Conservation (phyloP, 2,113 vertebrate species). For the Naja naja region DNA sequence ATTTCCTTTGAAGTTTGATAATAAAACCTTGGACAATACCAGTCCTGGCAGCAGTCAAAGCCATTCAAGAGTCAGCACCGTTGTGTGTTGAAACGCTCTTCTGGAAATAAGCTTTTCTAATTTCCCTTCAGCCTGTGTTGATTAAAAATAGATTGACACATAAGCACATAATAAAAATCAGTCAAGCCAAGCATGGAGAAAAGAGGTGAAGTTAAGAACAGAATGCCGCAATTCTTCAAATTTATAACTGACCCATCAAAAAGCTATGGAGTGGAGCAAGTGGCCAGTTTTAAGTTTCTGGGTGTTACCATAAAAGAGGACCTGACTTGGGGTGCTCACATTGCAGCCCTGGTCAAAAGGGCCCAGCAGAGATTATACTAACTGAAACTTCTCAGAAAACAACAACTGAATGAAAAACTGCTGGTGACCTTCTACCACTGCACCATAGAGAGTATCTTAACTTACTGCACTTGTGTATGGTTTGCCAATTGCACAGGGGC, state of each 20-base stretch:
- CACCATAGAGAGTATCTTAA: too few relatives aligned
- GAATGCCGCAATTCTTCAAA: neutral
- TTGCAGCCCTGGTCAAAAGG: too few relatives aligned
- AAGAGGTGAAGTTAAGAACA: neutral
- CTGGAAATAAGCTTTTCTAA: neutral
- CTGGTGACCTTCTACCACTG: too few relatives aligned
- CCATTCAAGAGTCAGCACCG: neutral
- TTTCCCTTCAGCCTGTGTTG: neutral
- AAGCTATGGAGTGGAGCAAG: neutral
- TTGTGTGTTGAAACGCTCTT: neutral
- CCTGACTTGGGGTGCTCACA: too few relatives aligned
- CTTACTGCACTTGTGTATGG: too few relatives aligned
- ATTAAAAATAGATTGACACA: neutral
- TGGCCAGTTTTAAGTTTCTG: too few relatives aligned
- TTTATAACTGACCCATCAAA: neutral
- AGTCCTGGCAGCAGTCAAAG: neutral
- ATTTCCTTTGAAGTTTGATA: conserved; percentile 5
- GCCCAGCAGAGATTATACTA: too few relatives aligned
- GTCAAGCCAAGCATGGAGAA: neutral
- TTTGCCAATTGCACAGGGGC: too few relatives aligned
- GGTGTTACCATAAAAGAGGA: too few relatives aligned
- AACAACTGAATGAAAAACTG: too few relatives aligned
- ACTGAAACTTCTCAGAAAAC: too few relatives aligned
- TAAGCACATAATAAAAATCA: neutral
- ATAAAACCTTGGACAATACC: neutral